Conservation (phyloP, 2,113 vertebrate genomes). For the Oryzias woworae region DNA sequence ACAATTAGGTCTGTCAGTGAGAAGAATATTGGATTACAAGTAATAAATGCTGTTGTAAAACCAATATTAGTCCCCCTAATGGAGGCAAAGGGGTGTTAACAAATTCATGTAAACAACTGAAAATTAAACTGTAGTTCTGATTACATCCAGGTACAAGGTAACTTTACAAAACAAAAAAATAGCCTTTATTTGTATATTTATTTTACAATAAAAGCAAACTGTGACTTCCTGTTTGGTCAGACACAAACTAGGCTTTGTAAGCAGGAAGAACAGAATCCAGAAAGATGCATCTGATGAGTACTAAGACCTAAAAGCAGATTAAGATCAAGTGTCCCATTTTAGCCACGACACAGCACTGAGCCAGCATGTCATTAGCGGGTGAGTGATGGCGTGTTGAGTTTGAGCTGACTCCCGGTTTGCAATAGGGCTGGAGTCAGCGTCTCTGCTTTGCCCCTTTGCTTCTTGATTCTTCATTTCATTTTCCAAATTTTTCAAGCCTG, state of each 20-base stretch:
- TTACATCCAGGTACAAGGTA: background rate
- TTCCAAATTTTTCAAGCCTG: background rate
- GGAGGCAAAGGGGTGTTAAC: background rate
- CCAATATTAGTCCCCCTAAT: background rate
- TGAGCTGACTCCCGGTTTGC: slow-evolving; percentile 45
- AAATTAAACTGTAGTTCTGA: background rate
- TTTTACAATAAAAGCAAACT: too few relatives aligned
- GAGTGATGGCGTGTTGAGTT: slow-evolving; percentile 48
- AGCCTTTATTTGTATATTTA: too few relatives aligned
- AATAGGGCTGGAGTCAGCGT: slow-evolving; percentile 18
- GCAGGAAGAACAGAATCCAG: background rate
- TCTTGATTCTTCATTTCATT: slow-evolving; percentile 15
- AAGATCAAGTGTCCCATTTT: slow-evolving; percentile 3
- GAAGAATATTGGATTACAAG: slow-evolving; percentile 24
- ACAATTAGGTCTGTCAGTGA: slow-evolving; percentile 27
- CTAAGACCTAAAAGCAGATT: slow-evolving; percentile 6
- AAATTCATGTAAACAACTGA: background rate
- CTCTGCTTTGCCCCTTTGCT: slow-evolving; percentile 9
- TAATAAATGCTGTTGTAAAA: slow-evolving; percentile 1
- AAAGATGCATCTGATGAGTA: slow-evolving; percentile 14
- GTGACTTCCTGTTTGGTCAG: too few relatives aligned
- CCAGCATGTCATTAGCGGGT: slow-evolving; percentile 40
- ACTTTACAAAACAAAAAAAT: background rate
- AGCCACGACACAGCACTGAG: slow-evolving; percentile 11
- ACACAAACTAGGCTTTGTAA: too few relatives aligned